A percentile compares a stretch with the other conserved stretches of the same genome.
Evolutionary conservation across 2,113 vertebrate species (phyloP).

Genomic region (Peucedramus taeniatus): DNA sequence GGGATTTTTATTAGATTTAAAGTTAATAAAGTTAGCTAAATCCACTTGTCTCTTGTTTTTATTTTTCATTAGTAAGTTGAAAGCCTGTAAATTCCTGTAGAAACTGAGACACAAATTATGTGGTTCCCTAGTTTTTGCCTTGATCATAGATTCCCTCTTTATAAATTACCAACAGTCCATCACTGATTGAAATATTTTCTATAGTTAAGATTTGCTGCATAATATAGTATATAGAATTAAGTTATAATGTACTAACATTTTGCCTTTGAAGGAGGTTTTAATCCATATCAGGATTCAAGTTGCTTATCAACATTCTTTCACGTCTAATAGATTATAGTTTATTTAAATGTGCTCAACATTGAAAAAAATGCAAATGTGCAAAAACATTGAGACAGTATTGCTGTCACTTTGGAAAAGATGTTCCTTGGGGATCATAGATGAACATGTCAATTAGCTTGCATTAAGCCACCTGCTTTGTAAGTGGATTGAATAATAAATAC

Average conservation of each 20-base stretch:
- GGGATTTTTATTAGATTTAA: conserved; percentile 95
- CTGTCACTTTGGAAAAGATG: conserved; percentile 69
- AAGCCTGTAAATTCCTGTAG: conserved; percentile 74
- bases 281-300: conserved; percentile 66
- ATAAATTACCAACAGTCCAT: conserved; percentile 73
- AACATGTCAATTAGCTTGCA: conserved; percentile 75
- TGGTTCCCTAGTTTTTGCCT: conserved; percentile 72
- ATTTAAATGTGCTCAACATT: conserved; percentile 70
- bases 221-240: conserved; percentile 78
- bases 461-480: conserved; percentile 79
- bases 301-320: conserved; percentile 55
- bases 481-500: conserved; percentile 77
- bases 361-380: conserved; percentile 57
- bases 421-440: conserved; percentile 72
- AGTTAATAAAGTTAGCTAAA: conserved; percentile 99
- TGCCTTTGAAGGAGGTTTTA: conserved; percentile 73
- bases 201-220: conserved; percentile 76
- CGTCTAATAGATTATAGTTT: conserved; percentile 62
- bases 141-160: conserved; percentile 69
- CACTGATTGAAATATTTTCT: conserved; percentile 77
- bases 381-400: conserved; percentile 61
- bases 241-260: conserved; percentile 75
- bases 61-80: conserved; percentile 71
- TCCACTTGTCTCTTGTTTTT: conserved; percentile 80
- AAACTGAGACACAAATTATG: conserved; percentile 65